Conservation (phyloP, 2,113 vertebrate genomes). For the Ceuthmochares aereus region DNA sequence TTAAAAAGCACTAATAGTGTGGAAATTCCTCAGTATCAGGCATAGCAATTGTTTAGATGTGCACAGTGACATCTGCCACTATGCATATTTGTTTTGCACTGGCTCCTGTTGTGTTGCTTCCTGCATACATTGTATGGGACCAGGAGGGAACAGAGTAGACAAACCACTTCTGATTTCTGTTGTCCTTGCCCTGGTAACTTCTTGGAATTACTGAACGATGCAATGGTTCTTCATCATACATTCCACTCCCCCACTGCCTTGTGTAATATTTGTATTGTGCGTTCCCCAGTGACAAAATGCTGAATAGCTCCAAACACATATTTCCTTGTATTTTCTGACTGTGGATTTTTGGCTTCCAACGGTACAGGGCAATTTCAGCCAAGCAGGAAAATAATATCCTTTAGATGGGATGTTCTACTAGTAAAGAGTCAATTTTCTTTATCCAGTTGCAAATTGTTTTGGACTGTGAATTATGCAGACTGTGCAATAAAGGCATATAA, state of each 20-base stretch:
- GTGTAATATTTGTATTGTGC: background rate
- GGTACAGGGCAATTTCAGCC: constrained; percentile 12
- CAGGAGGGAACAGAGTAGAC: background rate
- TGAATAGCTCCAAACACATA: constrained; percentile 13
- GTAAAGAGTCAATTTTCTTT: constrained; percentile 25
- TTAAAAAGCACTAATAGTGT: constrained; percentile 29
- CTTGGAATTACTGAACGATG: constrained; percentile 3
- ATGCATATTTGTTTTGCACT: constrained; percentile 48
- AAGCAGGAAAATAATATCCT: constrained; percentile 44
- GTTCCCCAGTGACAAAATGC: background rate
- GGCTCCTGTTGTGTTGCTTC: constrained; percentile 26
- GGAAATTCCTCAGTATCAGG: constrained; percentile 44
- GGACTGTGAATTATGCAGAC: constrained; percentile 8
- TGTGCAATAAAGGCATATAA: constrained; percentile 35
- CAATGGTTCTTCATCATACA: background rate
- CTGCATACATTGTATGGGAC: background rate
- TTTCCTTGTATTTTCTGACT: background rate
- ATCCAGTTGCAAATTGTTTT: constrained; percentile 1
- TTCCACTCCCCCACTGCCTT: background rate
- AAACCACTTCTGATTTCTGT: background rate
- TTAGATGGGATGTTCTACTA: background rate
- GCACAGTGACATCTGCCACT: constrained; percentile 47
- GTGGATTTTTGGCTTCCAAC: constrained; percentile 13
- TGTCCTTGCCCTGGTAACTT: constrained; percentile 29
- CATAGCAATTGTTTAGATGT: constrained; percentile 49